Evolutionary conservation across 2,113 vertebrate species (phyloP), one percentile per base, ranked within the genome.

Genomic region (Callocephalon fimbriatum): DNA sequence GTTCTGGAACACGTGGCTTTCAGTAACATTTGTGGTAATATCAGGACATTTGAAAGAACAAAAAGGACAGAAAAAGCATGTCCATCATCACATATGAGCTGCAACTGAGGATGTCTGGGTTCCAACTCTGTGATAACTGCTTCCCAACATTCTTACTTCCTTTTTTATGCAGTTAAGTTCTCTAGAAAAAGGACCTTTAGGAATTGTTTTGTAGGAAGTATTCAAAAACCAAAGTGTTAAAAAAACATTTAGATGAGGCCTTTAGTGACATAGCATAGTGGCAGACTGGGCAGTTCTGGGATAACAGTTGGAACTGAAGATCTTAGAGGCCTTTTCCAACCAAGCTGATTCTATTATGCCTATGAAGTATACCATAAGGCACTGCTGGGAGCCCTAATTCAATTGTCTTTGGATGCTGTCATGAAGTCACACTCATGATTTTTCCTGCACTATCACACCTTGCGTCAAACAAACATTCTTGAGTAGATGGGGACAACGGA

Each of bases 391-490:
- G n/a, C 65, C 18, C 25, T 13, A 37, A 62, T 68, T 68, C 76
- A 72, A 0, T 53, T 47, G 32, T 11, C 35, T 76, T 76, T 50
- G 51, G 58, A 51, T 32, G 10, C 53, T 19, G 18, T 48, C 21
- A n/a, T 5, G 10, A 75, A 70, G n/a, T 19, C 48, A 18, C 13
- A 63, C 20, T 2, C 27, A 27, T 35, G 20, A 74, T 68, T 84
- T 51, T 40, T 59, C 70, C 50, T 40, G 32, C 23, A 12, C 29
- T 50, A 18, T 45, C 70, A 35, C 7, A 15, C 45, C 32, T 54
- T 1, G 0, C n/a, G 66, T 59, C 74, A 38, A 38, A 71, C 67
- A 18, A 12, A 16, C 0, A 0, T 32, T 70, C 73, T 37, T 26
- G 9, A 72, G n/a, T 9, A 56, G 58, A 27, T 16, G 10, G 63